phyloP scores from a whole-genome alignment of 2,888 invertebrate genomes.

The Eristalis arbustorum region DNA sequence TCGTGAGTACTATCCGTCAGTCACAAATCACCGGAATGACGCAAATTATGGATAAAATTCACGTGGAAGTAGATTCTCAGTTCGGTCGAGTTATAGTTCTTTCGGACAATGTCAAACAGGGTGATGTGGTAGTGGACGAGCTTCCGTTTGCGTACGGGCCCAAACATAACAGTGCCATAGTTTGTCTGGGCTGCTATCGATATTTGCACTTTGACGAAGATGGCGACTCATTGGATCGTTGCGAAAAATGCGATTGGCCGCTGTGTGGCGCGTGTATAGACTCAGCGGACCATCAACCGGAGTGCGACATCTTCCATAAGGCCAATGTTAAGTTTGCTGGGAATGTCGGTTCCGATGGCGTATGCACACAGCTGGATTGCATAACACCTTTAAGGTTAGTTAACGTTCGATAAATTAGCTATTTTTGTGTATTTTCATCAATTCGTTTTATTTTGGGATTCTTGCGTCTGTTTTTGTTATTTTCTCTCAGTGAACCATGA shows the following conservation, averaged over 20 bases:
- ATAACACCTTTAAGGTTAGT: conserved; percentile 88
- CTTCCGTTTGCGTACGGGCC: conserved; percentile 88
- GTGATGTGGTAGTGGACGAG: conserved; percentile 87
- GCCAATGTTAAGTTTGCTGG: conserved; percentile 83
- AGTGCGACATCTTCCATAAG: conserved; percentile 85
- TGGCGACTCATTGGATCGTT: conserved; percentile 80
- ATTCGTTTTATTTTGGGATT: not conserved
- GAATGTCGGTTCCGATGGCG: conserved; percentile 82
- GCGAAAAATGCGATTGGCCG: conserved; percentile 87
- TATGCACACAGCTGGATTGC: conserved; percentile 88
- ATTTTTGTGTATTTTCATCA: not conserved
- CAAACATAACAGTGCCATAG: conserved; percentile 86
- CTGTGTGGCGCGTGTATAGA: conserved; percentile 82
- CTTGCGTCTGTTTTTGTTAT: not conserved
- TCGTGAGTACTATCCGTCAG: conserved; percentile 1
- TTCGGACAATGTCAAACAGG: conserved; percentile 84
- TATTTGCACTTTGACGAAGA: conserved; percentile 80
- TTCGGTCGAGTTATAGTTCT: conserved; percentile 88
- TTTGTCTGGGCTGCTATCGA: conserved; percentile 89
- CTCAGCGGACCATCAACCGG: conserved; percentile 82
- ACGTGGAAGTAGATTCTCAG: conserved; percentile 81
- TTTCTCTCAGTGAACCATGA: not conserved
- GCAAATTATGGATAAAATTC: conserved; percentile 76
- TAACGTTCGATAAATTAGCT: conserved; percentile 13
- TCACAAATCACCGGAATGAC: not conserved